These are phyloP conservation scores for Andrena hattorfiana DNA, from an alignment of 2,888 invertebrate genomes.

Conservation along the genomic window DNA sequence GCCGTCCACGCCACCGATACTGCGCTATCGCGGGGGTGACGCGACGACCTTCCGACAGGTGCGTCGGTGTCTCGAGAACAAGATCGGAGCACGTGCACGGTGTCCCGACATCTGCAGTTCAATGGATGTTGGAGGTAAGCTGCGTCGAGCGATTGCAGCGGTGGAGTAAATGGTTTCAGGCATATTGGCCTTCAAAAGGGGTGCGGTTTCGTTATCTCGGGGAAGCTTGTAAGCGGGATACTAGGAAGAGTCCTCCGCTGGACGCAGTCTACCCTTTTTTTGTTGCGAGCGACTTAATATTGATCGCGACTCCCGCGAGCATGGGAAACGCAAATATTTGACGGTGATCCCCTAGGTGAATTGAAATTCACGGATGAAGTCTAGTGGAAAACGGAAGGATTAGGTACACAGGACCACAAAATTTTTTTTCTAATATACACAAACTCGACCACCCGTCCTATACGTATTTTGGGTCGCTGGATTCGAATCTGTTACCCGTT, in stretches of 20 bases:
- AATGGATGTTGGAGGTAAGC: no score
- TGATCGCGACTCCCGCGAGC: slow-evolving; percentile 28
- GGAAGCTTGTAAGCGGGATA: no score
- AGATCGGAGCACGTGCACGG: slow-evolving; percentile 17
- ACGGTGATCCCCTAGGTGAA: slow-evolving; percentile 25
- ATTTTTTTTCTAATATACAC: no score
- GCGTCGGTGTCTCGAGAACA: neutral
- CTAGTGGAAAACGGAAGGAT: slow-evolving; percentile 14
- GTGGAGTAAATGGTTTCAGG: no score
- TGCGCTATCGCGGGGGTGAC: slow-evolving; percentile 25
- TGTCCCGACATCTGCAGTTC: neutral
- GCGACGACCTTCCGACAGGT: slow-evolving; percentile 39
- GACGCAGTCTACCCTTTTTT: no score
- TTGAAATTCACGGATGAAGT: slow-evolving; percentile 37
- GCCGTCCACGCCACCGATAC: neutral
- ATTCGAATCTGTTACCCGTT: no score
- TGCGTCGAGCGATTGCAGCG: no score
- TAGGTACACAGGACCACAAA: neutral
- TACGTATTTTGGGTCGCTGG: no score
- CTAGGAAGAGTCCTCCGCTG: no score
- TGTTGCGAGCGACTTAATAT: slow-evolving; percentile 23
- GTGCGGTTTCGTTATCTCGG: no score
- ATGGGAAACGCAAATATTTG: slow-evolving; percentile 44
- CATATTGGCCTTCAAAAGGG: no score
- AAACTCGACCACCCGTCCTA: no score